Evolutionary conservation across 2,888 invertebrate genomes (phyloP).

Genomic region (Dusona sp.): DNA sequence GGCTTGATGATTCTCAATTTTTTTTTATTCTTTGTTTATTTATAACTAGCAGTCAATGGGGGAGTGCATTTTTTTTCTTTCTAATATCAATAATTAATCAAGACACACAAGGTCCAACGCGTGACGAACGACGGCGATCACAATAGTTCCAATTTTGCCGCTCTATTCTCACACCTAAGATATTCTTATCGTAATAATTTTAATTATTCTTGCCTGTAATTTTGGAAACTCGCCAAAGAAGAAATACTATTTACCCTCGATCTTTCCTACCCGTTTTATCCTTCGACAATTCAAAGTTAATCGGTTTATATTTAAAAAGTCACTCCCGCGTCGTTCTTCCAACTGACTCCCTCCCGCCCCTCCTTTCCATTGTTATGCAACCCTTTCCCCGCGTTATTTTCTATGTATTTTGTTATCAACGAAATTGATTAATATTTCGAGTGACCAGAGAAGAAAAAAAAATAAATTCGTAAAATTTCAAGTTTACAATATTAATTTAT

Average conservation of each 20-base stretch:
- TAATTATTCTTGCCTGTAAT: conserved; percentile 8
- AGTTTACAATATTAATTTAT: conserved; percentile 7
- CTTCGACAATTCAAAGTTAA: not conserved
- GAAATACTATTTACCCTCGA: conserved; percentile 5
- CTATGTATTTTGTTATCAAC: not conserved
- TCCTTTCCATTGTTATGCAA: conserved; percentile 6
- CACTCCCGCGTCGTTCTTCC: not conserved
- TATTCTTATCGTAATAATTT: conserved; percentile 19
- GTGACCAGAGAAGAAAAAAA: not conserved
- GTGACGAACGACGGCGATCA: conserved; percentile 49
- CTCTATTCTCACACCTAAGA: conserved; percentile 39
- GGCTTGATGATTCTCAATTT: conserved; percentile 32
- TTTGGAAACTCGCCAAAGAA: conserved; percentile 19
- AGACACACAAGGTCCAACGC: conserved; percentile 53
- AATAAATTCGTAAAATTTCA: not conserved
- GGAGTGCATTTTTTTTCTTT: conserved; percentile 53
- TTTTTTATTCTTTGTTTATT: conserved; percentile 22
- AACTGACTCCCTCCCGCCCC: too few relatives aligned
- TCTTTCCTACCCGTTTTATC: not conserved
- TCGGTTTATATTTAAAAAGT: not conserved
- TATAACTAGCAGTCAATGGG: conserved; percentile 62
- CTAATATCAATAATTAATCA: conserved; percentile 62
- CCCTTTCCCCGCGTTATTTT: not conserved
- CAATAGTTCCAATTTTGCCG: conserved; percentile 45
- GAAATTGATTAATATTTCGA: conserved; percentile 16